Percentiles rank a stretch among this genome's conserved stretches.
Conservation (phyloP, 2,797 vertebrate genomes). For the Sandelia bainsii region DNA sequence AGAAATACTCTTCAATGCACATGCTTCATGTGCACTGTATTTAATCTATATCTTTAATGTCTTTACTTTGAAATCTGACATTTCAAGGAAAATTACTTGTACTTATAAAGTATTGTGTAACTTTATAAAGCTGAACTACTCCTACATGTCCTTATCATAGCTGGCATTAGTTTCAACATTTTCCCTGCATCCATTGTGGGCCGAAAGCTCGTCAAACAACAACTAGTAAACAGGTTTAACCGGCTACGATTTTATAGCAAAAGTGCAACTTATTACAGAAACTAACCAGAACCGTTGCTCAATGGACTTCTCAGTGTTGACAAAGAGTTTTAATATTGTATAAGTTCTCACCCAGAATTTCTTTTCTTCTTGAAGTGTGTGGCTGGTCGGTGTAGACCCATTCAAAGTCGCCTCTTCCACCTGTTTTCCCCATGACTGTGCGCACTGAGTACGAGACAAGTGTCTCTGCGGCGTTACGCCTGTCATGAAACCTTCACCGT, state of each 20-base stretch:
- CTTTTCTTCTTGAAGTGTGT: slow-evolving; percentile 86
- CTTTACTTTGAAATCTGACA: accelerated
- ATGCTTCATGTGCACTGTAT: not conserved
- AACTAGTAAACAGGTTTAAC: slow-evolving; percentile 80
- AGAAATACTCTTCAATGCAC: not conserved
- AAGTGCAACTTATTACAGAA: not conserved
- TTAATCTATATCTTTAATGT: not conserved
- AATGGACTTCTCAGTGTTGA: not conserved
- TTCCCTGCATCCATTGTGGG: slow-evolving; percentile 29
- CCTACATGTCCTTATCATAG: not conserved
- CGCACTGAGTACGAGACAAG: not conserved
- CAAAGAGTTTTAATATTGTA: not conserved
- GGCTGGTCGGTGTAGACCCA: slow-evolving; percentile 89
- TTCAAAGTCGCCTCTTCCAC: slow-evolving; percentile 86
- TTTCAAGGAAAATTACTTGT: not conserved
- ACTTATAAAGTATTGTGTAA: not conserved
- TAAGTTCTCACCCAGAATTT: slow-evolving; percentile 84
- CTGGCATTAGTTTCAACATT: not conserved
- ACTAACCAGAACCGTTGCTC: not conserved
- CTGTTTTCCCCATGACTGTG: slow-evolving; percentile 81
- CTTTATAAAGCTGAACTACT: not conserved
- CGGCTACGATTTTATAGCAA: slow-evolving; percentile 50
- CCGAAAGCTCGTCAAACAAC: slow-evolving; percentile 46
- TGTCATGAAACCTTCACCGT: slow-evolving; percentile 52
- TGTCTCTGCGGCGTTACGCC: slow-evolving; percentile 28